Conservation (phyloP, 2,113 vertebrate species). For the Cheirogaleus medius region DNA sequence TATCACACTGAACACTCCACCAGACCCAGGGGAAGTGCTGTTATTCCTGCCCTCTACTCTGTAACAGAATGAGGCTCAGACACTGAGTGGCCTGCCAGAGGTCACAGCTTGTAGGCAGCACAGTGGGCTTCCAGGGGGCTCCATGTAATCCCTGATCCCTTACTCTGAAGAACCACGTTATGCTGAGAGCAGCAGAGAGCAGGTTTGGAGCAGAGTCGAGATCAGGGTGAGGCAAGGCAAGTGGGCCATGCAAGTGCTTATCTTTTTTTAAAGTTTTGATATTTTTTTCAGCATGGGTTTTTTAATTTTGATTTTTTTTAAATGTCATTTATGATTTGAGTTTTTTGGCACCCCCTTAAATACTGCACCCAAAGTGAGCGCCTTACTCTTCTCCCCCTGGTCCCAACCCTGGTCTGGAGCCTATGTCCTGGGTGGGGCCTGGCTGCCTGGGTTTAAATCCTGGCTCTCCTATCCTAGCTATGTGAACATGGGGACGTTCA, state of each 20-base stretch:
- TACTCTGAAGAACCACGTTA: too few species aligned
- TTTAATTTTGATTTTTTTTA: background rate
- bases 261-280: background rate
- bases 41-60: background rate
- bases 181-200: background rate
- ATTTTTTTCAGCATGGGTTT: background rate
- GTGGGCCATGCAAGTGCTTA: fast-evolving
- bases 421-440: background rate
- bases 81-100: background rate
- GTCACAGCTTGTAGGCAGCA: background rate
- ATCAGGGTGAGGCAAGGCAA: fast-evolving
- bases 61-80: background rate
- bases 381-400: background rate
- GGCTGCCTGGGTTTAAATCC: background rate
- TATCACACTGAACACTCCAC: background rate
- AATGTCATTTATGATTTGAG: background rate
- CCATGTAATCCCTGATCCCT: background rate
- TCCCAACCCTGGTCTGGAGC: background rate
- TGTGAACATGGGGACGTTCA: background rate
- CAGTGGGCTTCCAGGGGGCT: background rate
- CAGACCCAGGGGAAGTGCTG: background rate
- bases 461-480: background rate
- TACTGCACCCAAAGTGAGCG: background rate
- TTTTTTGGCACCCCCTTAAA: background rate
- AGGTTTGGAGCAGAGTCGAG: background rate